Conservation (phyloP, 2,888 invertebrate species). For the Cheilosia pagana region DNA sequence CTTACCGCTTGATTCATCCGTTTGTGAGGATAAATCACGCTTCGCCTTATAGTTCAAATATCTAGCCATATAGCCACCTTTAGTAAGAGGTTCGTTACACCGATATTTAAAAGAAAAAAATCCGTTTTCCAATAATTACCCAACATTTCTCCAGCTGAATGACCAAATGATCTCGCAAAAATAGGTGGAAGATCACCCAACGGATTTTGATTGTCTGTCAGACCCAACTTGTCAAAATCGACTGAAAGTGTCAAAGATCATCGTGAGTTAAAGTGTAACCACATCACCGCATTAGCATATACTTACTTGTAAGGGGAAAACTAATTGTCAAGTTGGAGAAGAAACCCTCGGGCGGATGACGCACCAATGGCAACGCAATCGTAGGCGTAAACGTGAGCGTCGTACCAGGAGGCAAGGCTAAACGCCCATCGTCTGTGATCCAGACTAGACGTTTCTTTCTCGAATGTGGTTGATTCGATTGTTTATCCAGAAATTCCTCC, state of each 20-base stretch:
- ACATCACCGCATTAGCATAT: background rate
- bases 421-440: slow-evolving; percentile 93
- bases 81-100: slow-evolving; percentile 4
- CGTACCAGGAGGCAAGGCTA: slow-evolving; percentile 93
- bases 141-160: slow-evolving; percentile 87
- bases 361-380: slow-evolving; percentile 91
- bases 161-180: slow-evolving; percentile 90
- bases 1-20: slow-evolving; percentile 16
- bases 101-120: background rate
- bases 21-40: slow-evolving; percentile 82
- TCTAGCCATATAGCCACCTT: slow-evolving; percentile 89
- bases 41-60: slow-evolving; percentile 87
- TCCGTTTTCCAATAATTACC: slow-evolving; percentile 83
- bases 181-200: slow-evolving; percentile 91
- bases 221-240: slow-evolving; percentile 92
- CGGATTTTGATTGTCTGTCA: slow-evolving; percentile 95
- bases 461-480: slow-evolving; percentile 85
- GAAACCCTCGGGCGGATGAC: slow-evolving; percentile 94
- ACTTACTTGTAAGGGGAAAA: slow-evolving; percentile 93
- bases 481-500: slow-evolving; percentile 76
- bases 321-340: slow-evolving; percentile 92
- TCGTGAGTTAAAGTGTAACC: background rate
- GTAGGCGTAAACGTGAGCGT: slow-evolving; percentile 91
- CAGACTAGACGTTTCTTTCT: slow-evolving; percentile 92
- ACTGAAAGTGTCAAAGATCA: slow-evolving; percentile 84